phyloP scores from a whole-genome alignment of 2,797 vertebrate genomes.

The Rhinichthys osculus region DNA sequence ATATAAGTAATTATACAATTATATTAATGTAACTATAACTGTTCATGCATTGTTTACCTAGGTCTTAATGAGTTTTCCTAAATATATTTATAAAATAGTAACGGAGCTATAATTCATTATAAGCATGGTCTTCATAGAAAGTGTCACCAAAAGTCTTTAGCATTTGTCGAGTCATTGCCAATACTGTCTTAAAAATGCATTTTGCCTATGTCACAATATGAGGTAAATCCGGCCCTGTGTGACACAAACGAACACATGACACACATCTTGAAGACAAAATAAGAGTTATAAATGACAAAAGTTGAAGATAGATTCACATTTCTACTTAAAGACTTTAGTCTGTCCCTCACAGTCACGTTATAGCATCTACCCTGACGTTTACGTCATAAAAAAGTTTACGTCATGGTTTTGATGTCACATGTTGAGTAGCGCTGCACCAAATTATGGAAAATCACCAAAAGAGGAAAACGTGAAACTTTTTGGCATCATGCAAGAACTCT shows the following conservation, averaged over 20 bases:
- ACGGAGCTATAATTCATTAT: no score
- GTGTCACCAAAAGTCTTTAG: no score
- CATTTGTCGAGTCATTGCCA: no score
- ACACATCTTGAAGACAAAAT: conserved; percentile 7
- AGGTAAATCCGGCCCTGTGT: not conserved
- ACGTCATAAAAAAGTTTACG: no score
- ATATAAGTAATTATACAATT: no score
- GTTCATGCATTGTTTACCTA: no score
- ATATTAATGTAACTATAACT: no score
- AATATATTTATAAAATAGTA: no score
- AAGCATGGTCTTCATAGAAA: no score
- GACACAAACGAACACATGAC: conserved; percentile 13
- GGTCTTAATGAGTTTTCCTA: no score
- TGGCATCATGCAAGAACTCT: not conserved
- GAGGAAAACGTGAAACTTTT: not conserved
- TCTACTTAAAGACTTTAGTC: not conserved
- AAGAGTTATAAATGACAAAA: not conserved
- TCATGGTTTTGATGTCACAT: not conserved
- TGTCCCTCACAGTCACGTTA: not conserved
- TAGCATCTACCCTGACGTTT: not conserved
- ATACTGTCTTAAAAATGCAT: no score
- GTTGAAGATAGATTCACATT: not conserved
- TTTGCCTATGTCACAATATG: no score
- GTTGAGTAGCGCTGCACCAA: not conserved
- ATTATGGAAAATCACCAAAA: not conserved